Evolutionary conservation across 2,113 vertebrate species (phyloP).

Genomic region (Sorex araneus): DNA sequence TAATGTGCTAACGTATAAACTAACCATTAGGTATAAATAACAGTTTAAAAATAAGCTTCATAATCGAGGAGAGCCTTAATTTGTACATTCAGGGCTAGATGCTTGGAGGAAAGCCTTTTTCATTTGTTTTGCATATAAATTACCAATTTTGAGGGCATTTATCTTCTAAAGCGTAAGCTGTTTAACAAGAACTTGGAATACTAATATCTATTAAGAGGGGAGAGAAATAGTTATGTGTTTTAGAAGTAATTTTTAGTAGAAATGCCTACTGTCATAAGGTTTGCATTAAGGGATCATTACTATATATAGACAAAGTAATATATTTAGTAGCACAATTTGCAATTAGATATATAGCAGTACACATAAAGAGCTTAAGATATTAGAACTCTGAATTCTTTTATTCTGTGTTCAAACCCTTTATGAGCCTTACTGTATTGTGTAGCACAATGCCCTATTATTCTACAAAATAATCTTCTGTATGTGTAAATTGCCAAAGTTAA

Average conservation of each 20-base stretch:
- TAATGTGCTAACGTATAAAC: constrained; percentile 80
- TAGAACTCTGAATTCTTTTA: constrained; percentile 57
- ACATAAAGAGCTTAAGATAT: constrained; percentile 65
- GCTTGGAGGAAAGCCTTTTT: constrained; percentile 71
- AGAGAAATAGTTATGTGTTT: constrained; percentile 68
- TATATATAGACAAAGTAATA: constrained; percentile 46
- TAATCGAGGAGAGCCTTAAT: constrained; percentile 80
- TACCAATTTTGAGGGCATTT: constrained; percentile 71
- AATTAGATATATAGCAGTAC: constrained; percentile 20
- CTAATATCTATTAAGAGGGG: constrained; percentile 70
- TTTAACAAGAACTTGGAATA: constrained; percentile 69
- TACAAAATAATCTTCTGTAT: constrained; percentile 60
- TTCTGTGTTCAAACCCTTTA: background rate
- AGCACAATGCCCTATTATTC: constrained; percentile 53
- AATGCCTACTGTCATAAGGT: constrained; percentile 62
- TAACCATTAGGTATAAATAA: constrained; percentile 81
- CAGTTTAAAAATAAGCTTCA: constrained; percentile 70
- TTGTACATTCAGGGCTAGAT: constrained; percentile 77
- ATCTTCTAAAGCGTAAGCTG: constrained; percentile 79
- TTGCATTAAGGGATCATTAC: constrained; percentile 59
- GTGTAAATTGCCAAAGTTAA: constrained; percentile 73
- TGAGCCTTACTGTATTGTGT: constrained; percentile 20
- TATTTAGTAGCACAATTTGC: constrained; percentile 69
- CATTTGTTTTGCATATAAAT: constrained; percentile 78
- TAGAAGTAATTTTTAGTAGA: constrained; percentile 69